These are phyloP conservation scores for Capreolus pygargus DNA, from an alignment of 2,113 vertebrate genomes.

Conservation along the genomic window DNA sequence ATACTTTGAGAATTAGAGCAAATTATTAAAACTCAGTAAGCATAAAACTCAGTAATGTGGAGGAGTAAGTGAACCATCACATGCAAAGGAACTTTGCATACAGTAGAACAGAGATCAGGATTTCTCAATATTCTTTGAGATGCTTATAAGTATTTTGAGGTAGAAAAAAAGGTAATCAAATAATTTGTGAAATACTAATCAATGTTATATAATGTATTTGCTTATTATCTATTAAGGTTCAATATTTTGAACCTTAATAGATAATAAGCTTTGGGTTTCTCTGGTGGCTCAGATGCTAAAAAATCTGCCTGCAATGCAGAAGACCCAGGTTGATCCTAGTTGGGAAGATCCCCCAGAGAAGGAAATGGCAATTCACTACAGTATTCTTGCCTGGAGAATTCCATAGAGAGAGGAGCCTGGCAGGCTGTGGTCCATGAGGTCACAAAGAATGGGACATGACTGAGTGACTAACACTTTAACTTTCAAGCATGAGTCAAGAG, in stretches of 20 bases:
- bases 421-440: not conserved
- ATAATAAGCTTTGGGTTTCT: not conserved
- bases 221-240: too few species aligned
- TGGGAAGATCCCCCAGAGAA: not conserved
- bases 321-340: not conserved
- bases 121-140: not conserved
- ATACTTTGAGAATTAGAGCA: not conserved
- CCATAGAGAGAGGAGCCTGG: not conserved
- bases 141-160: not conserved
- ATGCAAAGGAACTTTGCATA: not conserved
- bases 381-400: not conserved
- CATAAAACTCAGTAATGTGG: not conserved
- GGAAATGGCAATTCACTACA: not conserved
- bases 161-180: not conserved
- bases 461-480: not conserved
- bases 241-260: not conserved
- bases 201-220: not conserved
- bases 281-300: not conserved
- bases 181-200: not conserved
- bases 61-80: not conserved
- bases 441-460: not conserved
- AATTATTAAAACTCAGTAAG: not conserved
- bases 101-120: not conserved
- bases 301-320: not conserved
- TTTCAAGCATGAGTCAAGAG: not conserved